Percentiles rank a stretch among this genome's conserved stretches.
phyloP scores from a whole-genome alignment of 2,797 vertebrate genomes.

The Anableps anableps region DNA sequence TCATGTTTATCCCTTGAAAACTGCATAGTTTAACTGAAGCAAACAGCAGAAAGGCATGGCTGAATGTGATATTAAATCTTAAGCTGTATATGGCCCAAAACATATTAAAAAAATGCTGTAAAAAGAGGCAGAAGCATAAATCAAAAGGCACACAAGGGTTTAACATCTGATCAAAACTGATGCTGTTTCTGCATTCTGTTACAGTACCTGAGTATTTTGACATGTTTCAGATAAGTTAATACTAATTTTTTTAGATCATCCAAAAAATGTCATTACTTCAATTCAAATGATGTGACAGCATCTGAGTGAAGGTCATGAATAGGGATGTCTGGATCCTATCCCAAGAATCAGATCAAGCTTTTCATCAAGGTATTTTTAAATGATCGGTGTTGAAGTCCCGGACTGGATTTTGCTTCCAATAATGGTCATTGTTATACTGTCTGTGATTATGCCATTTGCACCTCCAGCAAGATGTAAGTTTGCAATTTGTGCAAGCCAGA shows the following conservation, averaged over 20 bases:
- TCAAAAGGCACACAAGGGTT: slow-evolving; percentile 38
- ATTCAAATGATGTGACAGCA: slow-evolving; percentile 18
- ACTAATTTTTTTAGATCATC: slow-evolving; percentile 19
- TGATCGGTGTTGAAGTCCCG: neutral
- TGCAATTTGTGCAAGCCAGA: neutral
- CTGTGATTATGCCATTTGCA: neutral
- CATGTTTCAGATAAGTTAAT: slow-evolving; percentile 19
- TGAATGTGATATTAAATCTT: slow-evolving; percentile 32
- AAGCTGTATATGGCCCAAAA: slow-evolving; percentile 16
- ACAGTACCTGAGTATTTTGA: slow-evolving; percentile 63
- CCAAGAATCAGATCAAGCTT: neutral
- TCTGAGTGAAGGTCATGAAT: slow-evolving; percentile 18
- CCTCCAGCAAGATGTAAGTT: neutral
- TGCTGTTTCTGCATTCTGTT: slow-evolving; percentile 35
- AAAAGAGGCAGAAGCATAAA: slow-evolving; percentile 45
- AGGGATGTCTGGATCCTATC: neutral
- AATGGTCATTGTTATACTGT: neutral
- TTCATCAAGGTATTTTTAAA: neutral
- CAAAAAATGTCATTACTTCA: slow-evolving; percentile 15
- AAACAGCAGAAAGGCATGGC: slow-evolving; percentile 20
- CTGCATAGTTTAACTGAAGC: slow-evolving; percentile 8
- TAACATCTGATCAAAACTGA: slow-evolving; percentile 34
- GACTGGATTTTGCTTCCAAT: neutral
- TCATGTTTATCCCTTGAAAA: slow-evolving; percentile 12
- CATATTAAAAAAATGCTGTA: slow-evolving; percentile 40